phyloP scores from a whole-genome alignment of 30 jellyfish, hydroid and myxozoan genomes.

The Hydractinia echinata region DNA sequence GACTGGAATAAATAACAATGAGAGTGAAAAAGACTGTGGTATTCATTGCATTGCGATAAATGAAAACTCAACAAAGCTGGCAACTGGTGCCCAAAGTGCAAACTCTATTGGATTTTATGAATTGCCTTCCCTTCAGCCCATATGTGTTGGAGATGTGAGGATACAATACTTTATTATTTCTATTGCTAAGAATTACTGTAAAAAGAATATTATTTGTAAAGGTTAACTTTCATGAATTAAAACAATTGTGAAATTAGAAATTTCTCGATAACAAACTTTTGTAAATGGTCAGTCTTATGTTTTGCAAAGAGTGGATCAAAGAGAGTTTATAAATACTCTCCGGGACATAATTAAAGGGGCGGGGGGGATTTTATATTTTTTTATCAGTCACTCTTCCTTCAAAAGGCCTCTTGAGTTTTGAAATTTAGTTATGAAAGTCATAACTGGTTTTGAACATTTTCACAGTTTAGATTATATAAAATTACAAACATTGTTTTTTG shows the following conservation, averaged over 20 bases:
- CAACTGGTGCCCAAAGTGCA: slow-evolving; percentile 95
- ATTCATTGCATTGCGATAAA: slow-evolving; percentile 80
- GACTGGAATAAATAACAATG: slow-evolving; percentile 4
- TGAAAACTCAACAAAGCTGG: slow-evolving; percentile 62
- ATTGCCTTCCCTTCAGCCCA: slow-evolving; percentile 81
- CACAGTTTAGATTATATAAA: background rate
- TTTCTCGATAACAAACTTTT: too few relatives aligned
- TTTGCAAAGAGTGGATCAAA: too few relatives aligned
- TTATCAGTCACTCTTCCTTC: too few relatives aligned
- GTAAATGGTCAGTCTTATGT: too few relatives aligned
- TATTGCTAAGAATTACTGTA: background rate
- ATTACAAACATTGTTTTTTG: background rate
- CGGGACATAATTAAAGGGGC: too few relatives aligned
- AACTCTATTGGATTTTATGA: slow-evolving; percentile 66
- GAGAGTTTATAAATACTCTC: too few relatives aligned
- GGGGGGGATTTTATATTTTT: too few relatives aligned
- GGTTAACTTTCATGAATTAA: too few relatives aligned
- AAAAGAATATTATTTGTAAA: too few relatives aligned
- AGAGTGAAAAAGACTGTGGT: slow-evolving; percentile 79
- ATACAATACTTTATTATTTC: background rate
- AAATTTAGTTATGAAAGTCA: background rate
- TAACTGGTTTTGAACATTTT: background rate
- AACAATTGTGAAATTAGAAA: too few relatives aligned
- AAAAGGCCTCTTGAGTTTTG: too few relatives aligned
- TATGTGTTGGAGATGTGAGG: slow-evolving; percentile 88